Percentiles rank a stretch among this genome's conserved stretches.
These are phyloP conservation scores for Myotis pilosus DNA, from an alignment of 2,797 vertebrate species.

Conservation along the genomic window DNA sequence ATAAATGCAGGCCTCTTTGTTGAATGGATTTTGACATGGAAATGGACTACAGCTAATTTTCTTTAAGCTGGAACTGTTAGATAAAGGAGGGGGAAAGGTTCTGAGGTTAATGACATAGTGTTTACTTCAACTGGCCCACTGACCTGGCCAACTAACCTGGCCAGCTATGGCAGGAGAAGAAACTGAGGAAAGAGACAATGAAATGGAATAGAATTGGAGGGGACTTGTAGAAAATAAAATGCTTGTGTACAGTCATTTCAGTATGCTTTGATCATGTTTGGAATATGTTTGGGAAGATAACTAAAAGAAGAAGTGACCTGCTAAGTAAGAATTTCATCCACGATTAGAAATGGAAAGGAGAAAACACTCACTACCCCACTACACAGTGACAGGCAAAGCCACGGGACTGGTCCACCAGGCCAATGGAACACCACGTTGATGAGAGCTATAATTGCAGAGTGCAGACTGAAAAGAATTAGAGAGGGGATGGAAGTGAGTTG, in stretches of 20 bases:
- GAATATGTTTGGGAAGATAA: not conserved
- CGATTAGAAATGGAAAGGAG: not conserved
- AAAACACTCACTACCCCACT: not conserved
- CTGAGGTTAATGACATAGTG: not conserved
- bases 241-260: not conserved
- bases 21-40: not conserved
- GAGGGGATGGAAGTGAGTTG: not conserved
- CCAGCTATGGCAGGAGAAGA: not conserved
- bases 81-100: not conserved
- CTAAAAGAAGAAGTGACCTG: not conserved
- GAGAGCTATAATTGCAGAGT: not conserved
- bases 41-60: conserved; percentile 10
- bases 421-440: not conserved
- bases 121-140: not conserved
- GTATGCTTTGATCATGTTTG: not conserved
- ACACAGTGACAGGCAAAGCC: not conserved
- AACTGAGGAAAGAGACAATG: not conserved
- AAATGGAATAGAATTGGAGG: not conserved
- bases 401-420: not conserved
- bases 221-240: not conserved
- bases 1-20: not conserved
- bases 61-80: not conserved
- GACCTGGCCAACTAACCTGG: not conserved
- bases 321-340: not conserved
- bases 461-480: not conserved